These are phyloP conservation scores for Anagyrus pseudococci DNA, from an alignment of 2,888 invertebrate genomes.

Conservation along the genomic window DNA sequence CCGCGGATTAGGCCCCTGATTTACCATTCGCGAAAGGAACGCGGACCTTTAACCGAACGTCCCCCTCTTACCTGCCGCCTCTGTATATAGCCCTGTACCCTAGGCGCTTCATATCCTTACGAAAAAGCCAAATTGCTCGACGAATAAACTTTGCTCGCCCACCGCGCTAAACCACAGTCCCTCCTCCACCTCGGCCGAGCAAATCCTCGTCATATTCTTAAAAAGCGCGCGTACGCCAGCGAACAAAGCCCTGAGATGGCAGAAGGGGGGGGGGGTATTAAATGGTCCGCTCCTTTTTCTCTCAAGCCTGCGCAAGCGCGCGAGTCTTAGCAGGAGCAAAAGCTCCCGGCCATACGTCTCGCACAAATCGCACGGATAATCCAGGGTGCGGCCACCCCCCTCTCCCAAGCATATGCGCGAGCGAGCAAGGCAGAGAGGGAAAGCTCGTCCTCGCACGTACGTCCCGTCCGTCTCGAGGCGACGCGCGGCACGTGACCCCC, in stretches of 20 bases:
- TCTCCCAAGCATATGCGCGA: neutral
- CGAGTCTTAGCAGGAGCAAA: too few species aligned
- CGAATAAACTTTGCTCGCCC: too few species aligned
- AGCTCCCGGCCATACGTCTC: slow-evolving; percentile 23
- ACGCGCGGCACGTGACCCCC: neutral
- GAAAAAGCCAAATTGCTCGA: too few species aligned
- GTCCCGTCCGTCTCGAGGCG: slow-evolving; percentile 17
- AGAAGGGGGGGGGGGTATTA: slow-evolving; percentile 20
- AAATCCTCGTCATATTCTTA: slow-evolving; percentile 15
- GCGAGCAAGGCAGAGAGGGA: neutral
- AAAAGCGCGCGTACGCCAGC: slow-evolving; percentile 9
- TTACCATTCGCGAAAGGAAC: too few species aligned
- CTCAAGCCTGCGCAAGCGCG: neutral
- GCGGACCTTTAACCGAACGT: too few species aligned
- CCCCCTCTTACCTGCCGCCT: too few species aligned
- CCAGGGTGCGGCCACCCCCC: slow-evolving; percentile 1
- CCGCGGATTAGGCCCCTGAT: too few species aligned
- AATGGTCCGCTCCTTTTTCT: slow-evolving; percentile 3
- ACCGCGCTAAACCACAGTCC: too few species aligned
- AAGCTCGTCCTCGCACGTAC: slow-evolving; percentile 20
- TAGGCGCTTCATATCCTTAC: too few species aligned
- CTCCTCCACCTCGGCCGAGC: neutral
- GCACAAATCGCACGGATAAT: slow-evolving; percentile 27
- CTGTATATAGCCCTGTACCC: too few species aligned
- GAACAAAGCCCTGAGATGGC: slow-evolving; percentile 14